A percentile compares a stretch with the other conserved stretches of the same genome.
These are phyloP conservation scores for Hydrotaea diabolus DNA, from an alignment of 2,888 invertebrate genomes.

Conservation along the genomic window DNA sequence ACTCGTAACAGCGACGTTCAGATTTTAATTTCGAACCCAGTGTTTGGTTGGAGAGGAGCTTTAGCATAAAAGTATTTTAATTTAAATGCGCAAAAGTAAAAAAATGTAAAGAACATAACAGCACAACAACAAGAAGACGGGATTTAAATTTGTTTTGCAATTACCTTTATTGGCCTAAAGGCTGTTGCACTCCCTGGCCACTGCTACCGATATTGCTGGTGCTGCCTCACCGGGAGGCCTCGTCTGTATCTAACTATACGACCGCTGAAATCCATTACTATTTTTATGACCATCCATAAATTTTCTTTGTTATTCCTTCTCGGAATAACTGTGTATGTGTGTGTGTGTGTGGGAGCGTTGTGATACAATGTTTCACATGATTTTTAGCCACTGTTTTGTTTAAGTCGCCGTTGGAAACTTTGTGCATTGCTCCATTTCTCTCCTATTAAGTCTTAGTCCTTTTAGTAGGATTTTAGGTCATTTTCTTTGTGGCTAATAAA, in stretches of 20 bases:
- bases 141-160: constrained; percentile 22
- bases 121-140: neutral
- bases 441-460: neutral
- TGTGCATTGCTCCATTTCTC: neutral
- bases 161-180: constrained; percentile 52
- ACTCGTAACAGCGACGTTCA: constrained; percentile 6
- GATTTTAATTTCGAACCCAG: constrained; percentile 31
- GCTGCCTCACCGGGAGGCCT: constrained; percentile 1
- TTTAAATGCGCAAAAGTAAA: neutral
- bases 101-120: neutral
- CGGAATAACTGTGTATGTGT: neutral
- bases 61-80: constrained; percentile 28
- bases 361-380: constrained; percentile 46
- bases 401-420: neutral
- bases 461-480: neutral
- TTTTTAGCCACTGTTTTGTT: constrained; percentile 7
- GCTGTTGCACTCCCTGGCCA: constrained; percentile 45
- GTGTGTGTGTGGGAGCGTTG: neutral
- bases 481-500: constrained; percentile 30
- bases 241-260: constrained; percentile 30
- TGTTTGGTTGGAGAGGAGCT: neutral
- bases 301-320: constrained; percentile 27
- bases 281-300: constrained; percentile 61
- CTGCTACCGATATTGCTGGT: neutral
- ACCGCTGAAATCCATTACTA: constrained; percentile 49